Evolutionary conservation across 2,888 invertebrate species (phyloP), one percentile per base, ranked within the genome.

Genomic region (Drosophila monieri): DNA sequence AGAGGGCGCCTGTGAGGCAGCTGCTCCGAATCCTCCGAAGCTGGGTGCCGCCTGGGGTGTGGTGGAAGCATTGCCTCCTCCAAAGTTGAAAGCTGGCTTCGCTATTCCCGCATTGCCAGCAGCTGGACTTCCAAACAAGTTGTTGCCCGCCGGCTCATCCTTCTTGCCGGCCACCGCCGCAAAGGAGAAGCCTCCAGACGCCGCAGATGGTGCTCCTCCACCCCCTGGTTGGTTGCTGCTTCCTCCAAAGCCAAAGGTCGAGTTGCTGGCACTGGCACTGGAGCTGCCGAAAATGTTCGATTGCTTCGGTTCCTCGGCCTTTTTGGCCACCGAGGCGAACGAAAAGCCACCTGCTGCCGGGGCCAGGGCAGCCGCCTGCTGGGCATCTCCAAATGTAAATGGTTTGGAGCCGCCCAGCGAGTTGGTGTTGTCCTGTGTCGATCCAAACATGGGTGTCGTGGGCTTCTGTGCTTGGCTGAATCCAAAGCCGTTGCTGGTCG

Each of bases 121-220:
- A 1, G 9, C 27, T 12, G 65, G 35, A 12, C 27, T 53, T 30
- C 66, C 64, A 12, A 64, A 64, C 14, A 64, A 5, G 14, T 46
- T 65, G 2, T 10, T 37, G 23, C 4, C 0, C 2, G 44, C 23
- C 5, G 64, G 15, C 10, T 65, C 44, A 2, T 64, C 37, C 52
- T 64, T 64, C 12, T 53, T 46, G 15, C 5, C 5, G 18, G 56
- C 12, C 5, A 18, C 23, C 1, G 18, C 18, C 18, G 35, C 35
- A 10, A 64, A 64, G 6, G 64, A 52, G 30, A 64, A 64, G 3
- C 64, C 65, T 18, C 65, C 64, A 6, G 55, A 3, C 10, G 39
- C 8, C 3, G 39, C 10, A 27, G 51, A 8, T 10, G 59, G 8
- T 8, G 27, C 1, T 21, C 6, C 59, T 27, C 14, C 21, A n/a